A percentile compares a stretch with the other conserved stretches of the same genome.
phyloP scores from a whole-genome alignment of 1,140 invertebrate species.

The Formica selysi region DNA sequence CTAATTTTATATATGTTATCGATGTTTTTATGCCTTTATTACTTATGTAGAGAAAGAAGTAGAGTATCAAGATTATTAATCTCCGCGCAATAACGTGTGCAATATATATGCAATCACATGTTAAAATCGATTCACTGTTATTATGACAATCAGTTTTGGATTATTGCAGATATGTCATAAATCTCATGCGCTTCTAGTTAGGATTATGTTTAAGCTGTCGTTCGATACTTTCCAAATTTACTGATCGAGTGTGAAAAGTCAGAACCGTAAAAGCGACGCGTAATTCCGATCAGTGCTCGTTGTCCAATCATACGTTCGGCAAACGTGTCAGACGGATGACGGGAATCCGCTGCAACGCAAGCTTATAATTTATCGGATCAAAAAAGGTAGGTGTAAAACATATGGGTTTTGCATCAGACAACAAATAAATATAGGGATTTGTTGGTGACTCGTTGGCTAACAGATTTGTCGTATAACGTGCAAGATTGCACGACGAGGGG shows the following conservation, averaged over 20 bases:
- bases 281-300: constrained; percentile 71
- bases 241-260: constrained; percentile 56
- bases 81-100: not conserved
- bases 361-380: constrained; percentile 85
- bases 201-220: constrained; percentile 49
- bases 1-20: not conserved
- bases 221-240: constrained; percentile 58
- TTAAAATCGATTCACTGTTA: not conserved
- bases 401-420: constrained; percentile 81
- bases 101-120: not conserved
- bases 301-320: constrained; percentile 74
- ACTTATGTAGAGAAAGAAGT: not conserved
- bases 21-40: not conserved
- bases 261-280: constrained; percentile 60
- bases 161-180: constrained; percentile 31
- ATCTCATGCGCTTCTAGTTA: constrained; percentile 28
- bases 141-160: constrained; percentile 38
- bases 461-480: constrained; percentile 71
- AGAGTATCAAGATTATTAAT: not conserved
- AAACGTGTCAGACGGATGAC: constrained; percentile 80
- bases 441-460: constrained; percentile 71
- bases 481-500: constrained; percentile 67
- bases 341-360: constrained; percentile 81
- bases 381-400: constrained; percentile 84
- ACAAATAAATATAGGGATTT: constrained; percentile 85